phyloP scores from a whole-genome alignment of 2,888 invertebrate genomes.

The Tupiocoris notatus region DNA sequence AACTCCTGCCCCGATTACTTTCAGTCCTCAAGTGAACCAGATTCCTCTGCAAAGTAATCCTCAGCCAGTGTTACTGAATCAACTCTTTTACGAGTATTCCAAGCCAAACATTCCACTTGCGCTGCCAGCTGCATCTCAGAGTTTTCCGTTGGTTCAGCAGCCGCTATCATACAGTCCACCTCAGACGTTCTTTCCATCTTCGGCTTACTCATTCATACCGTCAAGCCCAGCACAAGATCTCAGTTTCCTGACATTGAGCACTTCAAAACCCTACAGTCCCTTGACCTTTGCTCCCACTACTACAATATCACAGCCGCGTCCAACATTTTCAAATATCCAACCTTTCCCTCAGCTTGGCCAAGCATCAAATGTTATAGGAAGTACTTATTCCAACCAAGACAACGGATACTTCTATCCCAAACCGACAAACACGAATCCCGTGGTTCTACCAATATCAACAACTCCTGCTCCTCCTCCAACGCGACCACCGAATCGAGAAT shows the following conservation, averaged over 20 bases:
- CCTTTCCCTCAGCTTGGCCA: not conserved
- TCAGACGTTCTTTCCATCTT: not conserved
- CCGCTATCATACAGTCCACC: constrained; percentile 4
- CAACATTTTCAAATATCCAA: not conserved
- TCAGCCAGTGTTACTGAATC: constrained; percentile 3
- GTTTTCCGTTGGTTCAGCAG: not conserved
- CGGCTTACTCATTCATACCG: not conserved
- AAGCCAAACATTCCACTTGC: constrained; percentile 26
- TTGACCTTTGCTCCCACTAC: not conserved
- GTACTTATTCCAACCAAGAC: not conserved
- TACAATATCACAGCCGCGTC: not conserved
- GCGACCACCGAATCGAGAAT: not conserved
- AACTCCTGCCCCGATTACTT: not conserved
- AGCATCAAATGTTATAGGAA: not conserved
- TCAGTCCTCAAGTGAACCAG: not conserved
- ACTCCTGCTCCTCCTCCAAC: not conserved
- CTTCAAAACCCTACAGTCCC: constrained; percentile 13
- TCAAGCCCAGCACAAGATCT: not conserved
- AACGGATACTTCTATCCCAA: constrained; percentile 34
- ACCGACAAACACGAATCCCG: constrained; percentile 14
- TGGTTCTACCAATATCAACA: constrained; percentile 3
- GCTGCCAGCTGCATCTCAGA: constrained; percentile 6
- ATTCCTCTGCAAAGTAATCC: constrained; percentile 8
- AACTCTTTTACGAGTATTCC: constrained; percentile 27
- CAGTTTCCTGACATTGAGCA: constrained; percentile 1